Evolutionary conservation across 1,140 invertebrate genomes (phyloP).

Genomic region (Eumaeus atala): DNA sequence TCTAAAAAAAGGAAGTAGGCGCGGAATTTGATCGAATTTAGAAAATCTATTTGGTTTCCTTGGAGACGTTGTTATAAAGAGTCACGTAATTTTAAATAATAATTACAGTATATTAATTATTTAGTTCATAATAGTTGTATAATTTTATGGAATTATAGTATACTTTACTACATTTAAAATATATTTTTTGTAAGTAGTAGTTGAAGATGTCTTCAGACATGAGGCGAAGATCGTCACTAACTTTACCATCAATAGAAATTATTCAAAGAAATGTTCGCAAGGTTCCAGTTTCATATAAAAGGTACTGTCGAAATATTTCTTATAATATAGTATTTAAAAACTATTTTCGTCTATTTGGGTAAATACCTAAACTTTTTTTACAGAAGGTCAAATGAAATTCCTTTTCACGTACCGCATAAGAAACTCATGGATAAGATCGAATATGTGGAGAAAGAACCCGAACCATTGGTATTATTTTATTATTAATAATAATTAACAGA

Average conservation of each 20-base stretch:
- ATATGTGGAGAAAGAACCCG: constrained; percentile 63
- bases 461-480: constrained; percentile 70
- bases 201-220: no score
- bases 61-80: constrained; percentile 6
- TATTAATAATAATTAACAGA: no score
- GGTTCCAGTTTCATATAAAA: constrained; percentile 38
- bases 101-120: no score
- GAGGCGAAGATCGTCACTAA: constrained; percentile 28
- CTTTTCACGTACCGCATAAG: constrained; percentile 76
- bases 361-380: constrained; percentile 30
- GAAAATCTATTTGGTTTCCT: constrained; percentile 15
- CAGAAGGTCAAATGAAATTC: constrained; percentile 67
- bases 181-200: constrained; percentile 24
- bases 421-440: constrained; percentile 76
- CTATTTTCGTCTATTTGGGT: not conserved
- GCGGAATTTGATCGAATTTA: constrained; percentile 10
- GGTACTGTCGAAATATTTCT: constrained; percentile 27
- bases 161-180: not conserved
- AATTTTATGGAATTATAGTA: no score
- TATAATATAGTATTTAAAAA: not conserved
- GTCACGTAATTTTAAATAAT: not conserved
- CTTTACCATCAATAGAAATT: constrained; percentile 55
- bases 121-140: no score
- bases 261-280: constrained; percentile 51
- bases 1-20: not conserved